Conservation (phyloP, 2,113 vertebrate genomes). For the Callocephalon fimbriatum region DNA sequence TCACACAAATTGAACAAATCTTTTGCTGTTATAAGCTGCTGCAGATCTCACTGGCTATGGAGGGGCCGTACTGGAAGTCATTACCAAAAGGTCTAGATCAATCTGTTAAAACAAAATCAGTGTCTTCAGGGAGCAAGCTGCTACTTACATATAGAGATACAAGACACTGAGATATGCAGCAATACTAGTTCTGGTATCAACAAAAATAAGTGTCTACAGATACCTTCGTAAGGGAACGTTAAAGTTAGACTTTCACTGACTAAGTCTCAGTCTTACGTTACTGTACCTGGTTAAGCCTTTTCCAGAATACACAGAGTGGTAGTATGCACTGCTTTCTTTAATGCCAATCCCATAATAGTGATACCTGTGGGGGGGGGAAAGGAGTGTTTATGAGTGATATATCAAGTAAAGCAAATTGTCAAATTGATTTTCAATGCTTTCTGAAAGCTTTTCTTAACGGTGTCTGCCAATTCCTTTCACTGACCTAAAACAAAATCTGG, state of each 20-base stretch:
- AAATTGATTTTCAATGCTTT: background rate
- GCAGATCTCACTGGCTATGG: background rate
- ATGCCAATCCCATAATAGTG: slow-evolving; percentile 99
- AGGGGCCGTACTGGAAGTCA: background rate
- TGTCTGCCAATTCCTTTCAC: background rate
- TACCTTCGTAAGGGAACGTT: background rate
- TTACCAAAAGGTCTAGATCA: background rate
- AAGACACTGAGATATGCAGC: background rate
- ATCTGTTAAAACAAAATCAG: background rate
- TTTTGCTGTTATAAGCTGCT: background rate
- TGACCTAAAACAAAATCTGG: background rate
- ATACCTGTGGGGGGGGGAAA: slow-evolving; percentile 77
- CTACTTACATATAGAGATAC: background rate
- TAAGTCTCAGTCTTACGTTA: background rate
- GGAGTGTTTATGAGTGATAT: background rate
- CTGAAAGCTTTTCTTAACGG: background rate
- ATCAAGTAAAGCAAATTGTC: background rate
- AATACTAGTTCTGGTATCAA: background rate
- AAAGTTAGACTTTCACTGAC: background rate
- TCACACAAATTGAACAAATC: background rate
- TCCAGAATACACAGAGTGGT: slow-evolving; percentile 97
- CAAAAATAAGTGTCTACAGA: background rate
- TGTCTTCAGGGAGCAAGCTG: background rate
- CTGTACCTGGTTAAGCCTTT: slow-evolving; percentile 96
- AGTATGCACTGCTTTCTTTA: slow-evolving; percentile 98